Conservation (phyloP, 2,113 vertebrate genomes). For the Aphyosemion australe region DNA sequence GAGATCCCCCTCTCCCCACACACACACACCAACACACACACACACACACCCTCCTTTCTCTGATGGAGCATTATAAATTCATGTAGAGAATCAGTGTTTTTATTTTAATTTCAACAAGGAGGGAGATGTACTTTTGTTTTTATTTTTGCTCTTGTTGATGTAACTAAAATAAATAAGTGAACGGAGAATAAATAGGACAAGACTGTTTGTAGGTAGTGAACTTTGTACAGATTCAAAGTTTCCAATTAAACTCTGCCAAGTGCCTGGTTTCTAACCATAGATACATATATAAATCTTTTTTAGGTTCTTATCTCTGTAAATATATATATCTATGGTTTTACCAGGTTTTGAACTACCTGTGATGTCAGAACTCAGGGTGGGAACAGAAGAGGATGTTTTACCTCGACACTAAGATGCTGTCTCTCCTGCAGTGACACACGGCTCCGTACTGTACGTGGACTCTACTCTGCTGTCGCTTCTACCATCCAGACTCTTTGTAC, state of each 20-base stretch:
- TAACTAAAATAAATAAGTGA: conserved; percentile 35
- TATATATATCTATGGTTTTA: conserved; percentile 75
- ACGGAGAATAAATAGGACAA: conserved; percentile 32
- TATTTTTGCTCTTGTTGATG: conserved; percentile 32
- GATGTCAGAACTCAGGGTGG: conserved; percentile 68
- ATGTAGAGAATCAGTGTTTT: conserved; percentile 50
- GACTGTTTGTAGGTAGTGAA: conserved; percentile 63
- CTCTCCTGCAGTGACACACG: conserved; percentile 56
- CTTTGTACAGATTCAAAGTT: conserved; percentile 58
- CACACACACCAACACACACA: not conserved
- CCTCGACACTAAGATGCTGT: conserved; percentile 58
- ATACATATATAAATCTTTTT: conserved; percentile 71
- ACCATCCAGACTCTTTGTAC: conserved; percentile 27
- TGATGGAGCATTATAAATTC: conserved; percentile 45
- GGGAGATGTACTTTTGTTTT: not conserved
- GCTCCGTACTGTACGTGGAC: conserved; percentile 42
- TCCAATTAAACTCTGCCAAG: conserved; percentile 70
- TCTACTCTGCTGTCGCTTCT: conserved; percentile 31
- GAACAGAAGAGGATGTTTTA: conserved; percentile 54
- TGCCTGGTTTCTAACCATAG: conserved; percentile 79
- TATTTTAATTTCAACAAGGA: not conserved
- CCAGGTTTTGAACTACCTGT: conserved; percentile 73
- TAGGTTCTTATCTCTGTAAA: conserved; percentile 33
- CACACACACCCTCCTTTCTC: not conserved
- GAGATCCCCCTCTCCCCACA: conserved; percentile 13